Evolutionary conservation across 2,888 invertebrate genomes (phyloP).

Genomic region (Dicycla oo): DNA sequence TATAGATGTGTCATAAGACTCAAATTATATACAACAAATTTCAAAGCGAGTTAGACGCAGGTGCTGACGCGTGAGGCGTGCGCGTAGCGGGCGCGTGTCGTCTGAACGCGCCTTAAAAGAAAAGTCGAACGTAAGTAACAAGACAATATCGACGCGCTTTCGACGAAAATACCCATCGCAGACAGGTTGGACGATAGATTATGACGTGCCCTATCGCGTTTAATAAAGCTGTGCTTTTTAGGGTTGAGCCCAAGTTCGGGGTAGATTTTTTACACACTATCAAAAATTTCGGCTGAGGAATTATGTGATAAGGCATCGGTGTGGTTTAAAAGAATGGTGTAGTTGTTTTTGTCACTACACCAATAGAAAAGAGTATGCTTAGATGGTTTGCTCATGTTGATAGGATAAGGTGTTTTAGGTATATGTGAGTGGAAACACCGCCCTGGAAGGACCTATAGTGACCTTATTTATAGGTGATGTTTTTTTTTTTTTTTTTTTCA

Average conservation of each 20-base stretch:
- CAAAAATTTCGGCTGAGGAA: background rate
- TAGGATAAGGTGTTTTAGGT: no score
- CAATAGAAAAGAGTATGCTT: background rate
- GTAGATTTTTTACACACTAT: background rate
- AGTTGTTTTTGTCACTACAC: background rate
- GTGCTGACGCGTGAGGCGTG: no score
- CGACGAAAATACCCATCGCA: slow-evolving; percentile 70
- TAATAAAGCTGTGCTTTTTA: slow-evolving; percentile 81
- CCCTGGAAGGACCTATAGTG: background rate
- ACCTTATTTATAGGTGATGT: background rate
- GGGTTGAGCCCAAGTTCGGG: slow-evolving; percentile 55
- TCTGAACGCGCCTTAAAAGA: no score
- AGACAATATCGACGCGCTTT: slow-evolving; percentile 61
- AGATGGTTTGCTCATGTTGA: background rate
- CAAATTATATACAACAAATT: no score
- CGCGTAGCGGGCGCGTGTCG: no score
- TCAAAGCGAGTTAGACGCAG: no score
- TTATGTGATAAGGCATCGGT: background rate
- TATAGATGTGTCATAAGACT: no score
- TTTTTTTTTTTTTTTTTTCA: no score
- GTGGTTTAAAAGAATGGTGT: no score
- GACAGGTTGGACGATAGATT: slow-evolving; percentile 71
- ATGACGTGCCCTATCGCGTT: slow-evolving; percentile 83
- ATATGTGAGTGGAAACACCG: background rate
- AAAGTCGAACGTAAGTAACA: slow-evolving; percentile 60